Evolutionary conservation across 2,888 invertebrate species (phyloP).

Genomic region (Idaea aversata): DNA sequence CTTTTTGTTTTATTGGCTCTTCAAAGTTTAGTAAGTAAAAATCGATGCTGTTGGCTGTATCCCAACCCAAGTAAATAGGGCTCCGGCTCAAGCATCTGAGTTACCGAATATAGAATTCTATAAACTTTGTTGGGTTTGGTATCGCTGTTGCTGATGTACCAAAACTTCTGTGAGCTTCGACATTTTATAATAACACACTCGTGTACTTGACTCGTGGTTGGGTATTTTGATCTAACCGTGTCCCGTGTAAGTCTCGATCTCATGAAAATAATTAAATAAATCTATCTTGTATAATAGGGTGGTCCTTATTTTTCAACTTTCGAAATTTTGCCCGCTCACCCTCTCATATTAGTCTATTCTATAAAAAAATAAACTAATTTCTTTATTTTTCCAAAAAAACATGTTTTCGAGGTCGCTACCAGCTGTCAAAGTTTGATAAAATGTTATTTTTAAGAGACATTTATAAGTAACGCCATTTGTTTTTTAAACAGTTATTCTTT

Average conservation of each 20-base stretch:
- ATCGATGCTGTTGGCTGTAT: not conserved
- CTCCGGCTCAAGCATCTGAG: slow-evolving; percentile 1
- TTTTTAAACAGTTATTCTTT: too few species aligned
- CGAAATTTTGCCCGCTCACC: too few species aligned
- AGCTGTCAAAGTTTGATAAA: too few species aligned
- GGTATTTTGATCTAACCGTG: not conserved
- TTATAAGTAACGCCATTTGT: too few species aligned
- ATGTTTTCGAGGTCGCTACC: too few species aligned
- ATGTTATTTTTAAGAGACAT: too few species aligned
- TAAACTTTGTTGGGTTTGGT: not conserved
- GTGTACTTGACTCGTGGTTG: not conserved
- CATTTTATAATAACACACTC: not conserved
- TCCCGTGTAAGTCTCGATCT: not conserved
- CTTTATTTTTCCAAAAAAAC: too few species aligned
- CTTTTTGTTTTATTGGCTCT: slow-evolving; percentile 2
- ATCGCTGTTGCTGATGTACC: not conserved
- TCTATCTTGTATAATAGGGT: too few species aligned
- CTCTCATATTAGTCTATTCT: too few species aligned
- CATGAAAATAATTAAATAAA: too few species aligned
- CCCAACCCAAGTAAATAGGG: slow-evolving; percentile 1
- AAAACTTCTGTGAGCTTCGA: not conserved
- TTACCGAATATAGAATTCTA: not conserved
- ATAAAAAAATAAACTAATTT: too few species aligned
- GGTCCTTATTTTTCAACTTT: too few species aligned
- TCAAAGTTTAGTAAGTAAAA: slow-evolving; percentile 2